phyloP scores from a whole-genome alignment of 2,797 vertebrate genomes.

The Lepidocolaptes lacrymiger region DNA sequence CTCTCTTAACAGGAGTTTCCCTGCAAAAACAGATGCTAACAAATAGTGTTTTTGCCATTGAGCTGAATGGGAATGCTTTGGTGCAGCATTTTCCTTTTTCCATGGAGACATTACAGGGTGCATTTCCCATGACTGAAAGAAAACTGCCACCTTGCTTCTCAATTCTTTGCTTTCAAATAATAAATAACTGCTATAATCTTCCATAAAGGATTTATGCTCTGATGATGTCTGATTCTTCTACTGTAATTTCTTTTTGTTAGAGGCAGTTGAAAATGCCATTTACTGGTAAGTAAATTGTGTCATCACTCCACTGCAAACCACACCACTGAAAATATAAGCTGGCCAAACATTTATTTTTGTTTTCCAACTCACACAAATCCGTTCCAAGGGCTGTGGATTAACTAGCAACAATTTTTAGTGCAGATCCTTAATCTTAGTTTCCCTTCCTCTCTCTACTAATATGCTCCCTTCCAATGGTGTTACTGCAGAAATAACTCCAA shows the following conservation, averaged over 20 bases:
- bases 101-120: conserved; percentile 41
- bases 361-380: background rate
- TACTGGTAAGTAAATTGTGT: conserved; percentile 57
- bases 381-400: background rate
- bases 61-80: conserved; percentile 42
- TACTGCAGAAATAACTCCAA: background rate
- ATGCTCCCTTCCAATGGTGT: background rate
- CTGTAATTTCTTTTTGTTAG: conserved; percentile 61
- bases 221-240: conserved; percentile 38
- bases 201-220: conserved; percentile 34
- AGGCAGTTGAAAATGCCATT: conserved; percentile 31
- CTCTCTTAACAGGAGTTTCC: conserved; percentile 18
- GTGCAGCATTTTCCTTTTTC: conserved; percentile 28
- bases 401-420: background rate
- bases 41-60: background rate
- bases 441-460: background rate
- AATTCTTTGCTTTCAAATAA: conserved; percentile 41
- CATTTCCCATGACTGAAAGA: conserved; percentile 38
- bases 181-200: conserved; percentile 59
- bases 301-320: conserved; percentile 32
- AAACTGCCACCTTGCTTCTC: conserved; percentile 47
- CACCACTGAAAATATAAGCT: background rate
- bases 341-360: conserved; percentile 28
- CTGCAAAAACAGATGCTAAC: conserved; percentile 50
- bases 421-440: conserved; percentile 15